Percentiles rank a stretch among this genome's conserved stretches.
Evolutionary conservation across 2,113 vertebrate species (phyloP).

Genomic region (Notiomystis cincta): DNA sequence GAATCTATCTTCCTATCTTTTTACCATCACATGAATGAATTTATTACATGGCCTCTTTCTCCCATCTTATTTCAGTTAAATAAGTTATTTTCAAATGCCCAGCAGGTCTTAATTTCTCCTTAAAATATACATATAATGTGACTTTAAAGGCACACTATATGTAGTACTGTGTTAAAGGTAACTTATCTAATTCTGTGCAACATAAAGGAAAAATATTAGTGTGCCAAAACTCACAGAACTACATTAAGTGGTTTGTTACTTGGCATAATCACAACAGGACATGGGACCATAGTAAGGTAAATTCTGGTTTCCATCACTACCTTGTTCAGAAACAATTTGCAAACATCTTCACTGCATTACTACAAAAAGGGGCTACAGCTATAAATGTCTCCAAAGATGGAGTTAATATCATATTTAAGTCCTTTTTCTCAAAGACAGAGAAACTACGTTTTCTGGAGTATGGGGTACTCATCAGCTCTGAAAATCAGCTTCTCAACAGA

Average conservation of each 20-base stretch:
- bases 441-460: not conserved
- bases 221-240: not conserved
- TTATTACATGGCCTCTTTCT: not conserved
- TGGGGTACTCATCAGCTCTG: not conserved
- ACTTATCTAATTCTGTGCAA: not conserved
- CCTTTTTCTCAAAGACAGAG: not conserved
- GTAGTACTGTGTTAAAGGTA: not conserved
- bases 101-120: not conserved
- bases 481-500: not conserved
- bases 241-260: not conserved
- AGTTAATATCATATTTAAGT: not conserved
- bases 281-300: rapidly evolving
- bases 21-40: not conserved
- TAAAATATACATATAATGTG: not conserved
- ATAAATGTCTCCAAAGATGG: not conserved
- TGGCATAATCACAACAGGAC: not conserved
- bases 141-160: not conserved
- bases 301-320: not conserved
- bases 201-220: not conserved
- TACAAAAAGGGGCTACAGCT: not conserved
- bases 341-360: not conserved
- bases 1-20: not conserved
- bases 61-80: not conserved
- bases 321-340: not conserved
- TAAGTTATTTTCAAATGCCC: not conserved